phyloP scores from a whole-genome alignment of 2,797 vertebrate genomes.

The Leptoclinus maculatus region DNA sequence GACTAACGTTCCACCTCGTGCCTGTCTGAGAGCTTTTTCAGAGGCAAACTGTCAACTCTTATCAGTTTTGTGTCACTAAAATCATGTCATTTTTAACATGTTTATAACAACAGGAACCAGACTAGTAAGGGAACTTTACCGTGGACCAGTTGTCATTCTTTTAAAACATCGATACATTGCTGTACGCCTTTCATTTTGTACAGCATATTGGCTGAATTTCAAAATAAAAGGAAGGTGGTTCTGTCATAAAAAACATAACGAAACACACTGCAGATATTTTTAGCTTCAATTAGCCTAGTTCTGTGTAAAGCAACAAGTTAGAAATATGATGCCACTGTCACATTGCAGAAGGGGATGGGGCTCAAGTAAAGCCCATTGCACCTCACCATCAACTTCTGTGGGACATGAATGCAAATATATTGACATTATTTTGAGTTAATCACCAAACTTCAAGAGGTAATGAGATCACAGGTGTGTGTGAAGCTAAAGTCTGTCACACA shows the following conservation, averaged over 20 bases:
- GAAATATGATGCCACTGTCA: slow-evolving; percentile 49
- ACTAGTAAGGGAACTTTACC: background rate
- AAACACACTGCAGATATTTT: slow-evolving; percentile 53
- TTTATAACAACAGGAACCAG: background rate
- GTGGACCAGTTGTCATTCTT: background rate
- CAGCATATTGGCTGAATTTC: background rate
- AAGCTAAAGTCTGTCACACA: background rate
- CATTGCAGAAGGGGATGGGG: slow-evolving; percentile 22
- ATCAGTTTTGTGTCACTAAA: background rate
- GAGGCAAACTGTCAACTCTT: background rate
- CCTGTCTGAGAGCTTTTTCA: background rate
- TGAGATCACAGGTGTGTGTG: background rate
- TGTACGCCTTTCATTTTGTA: background rate
- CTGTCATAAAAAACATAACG: background rate
- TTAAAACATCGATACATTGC: background rate
- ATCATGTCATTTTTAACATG: background rate
- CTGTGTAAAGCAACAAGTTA: slow-evolving; percentile 64
- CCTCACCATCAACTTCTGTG: background rate
- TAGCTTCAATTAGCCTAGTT: slow-evolving; percentile 71
- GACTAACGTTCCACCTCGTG: slow-evolving; percentile 11
- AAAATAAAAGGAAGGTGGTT: background rate
- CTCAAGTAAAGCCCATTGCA: slow-evolving; percentile 3
- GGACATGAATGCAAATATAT: background rate
- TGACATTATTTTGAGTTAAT: background rate
- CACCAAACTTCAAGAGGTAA: no score